These are phyloP conservation scores for Actinia equina DNA, from an alignment of 64 coral and sea anemone species.

Conservation along the genomic window DNA sequence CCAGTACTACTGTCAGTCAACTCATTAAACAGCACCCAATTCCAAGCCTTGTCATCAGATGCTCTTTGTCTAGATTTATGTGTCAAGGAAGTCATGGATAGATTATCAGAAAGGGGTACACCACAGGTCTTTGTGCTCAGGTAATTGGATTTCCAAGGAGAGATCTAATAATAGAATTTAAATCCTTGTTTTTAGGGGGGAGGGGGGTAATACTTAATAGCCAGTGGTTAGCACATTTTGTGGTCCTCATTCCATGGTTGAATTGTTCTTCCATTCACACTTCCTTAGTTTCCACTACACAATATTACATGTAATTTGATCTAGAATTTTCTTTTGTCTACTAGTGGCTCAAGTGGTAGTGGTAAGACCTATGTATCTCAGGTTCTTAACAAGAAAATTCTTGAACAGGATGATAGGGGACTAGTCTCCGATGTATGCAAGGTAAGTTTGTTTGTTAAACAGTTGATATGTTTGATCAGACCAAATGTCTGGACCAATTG, in stretches of 20 bases:
- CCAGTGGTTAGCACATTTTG: too few species aligned
- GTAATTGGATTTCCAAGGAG: slow-evolving; percentile 12
- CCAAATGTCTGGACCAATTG: too few species aligned
- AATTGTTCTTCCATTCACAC: too few species aligned
- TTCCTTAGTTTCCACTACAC: too few species aligned
- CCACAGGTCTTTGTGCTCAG: slow-evolving; percentile 77
- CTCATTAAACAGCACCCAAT: slow-evolving; percentile 39
- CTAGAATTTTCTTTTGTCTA: background rate
- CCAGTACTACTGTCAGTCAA: slow-evolving; percentile 66
- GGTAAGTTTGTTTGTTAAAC: background rate
- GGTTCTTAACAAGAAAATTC: slow-evolving; percentile 32
- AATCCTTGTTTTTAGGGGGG: too few species aligned
- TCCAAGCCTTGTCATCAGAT: background rate
- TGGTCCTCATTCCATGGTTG: too few species aligned
- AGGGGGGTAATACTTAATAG: too few species aligned
- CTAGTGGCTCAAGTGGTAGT: slow-evolving; percentile 81
- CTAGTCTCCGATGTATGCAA: slow-evolving; percentile 70
- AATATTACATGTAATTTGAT: background rate
- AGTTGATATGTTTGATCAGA: too few species aligned
- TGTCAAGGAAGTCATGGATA: slow-evolving; percentile 36
- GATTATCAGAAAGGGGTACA: slow-evolving; percentile 37
- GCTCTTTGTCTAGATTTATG: slow-evolving; percentile 18
- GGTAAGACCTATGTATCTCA: slow-evolving; percentile 69
- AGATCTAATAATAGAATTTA: too few species aligned
- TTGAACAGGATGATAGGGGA: slow-evolving; percentile 64